Evolutionary conservation across 2,888 invertebrate genomes (phyloP).

Genomic region (Yponomeuta plumbellus): DNA sequence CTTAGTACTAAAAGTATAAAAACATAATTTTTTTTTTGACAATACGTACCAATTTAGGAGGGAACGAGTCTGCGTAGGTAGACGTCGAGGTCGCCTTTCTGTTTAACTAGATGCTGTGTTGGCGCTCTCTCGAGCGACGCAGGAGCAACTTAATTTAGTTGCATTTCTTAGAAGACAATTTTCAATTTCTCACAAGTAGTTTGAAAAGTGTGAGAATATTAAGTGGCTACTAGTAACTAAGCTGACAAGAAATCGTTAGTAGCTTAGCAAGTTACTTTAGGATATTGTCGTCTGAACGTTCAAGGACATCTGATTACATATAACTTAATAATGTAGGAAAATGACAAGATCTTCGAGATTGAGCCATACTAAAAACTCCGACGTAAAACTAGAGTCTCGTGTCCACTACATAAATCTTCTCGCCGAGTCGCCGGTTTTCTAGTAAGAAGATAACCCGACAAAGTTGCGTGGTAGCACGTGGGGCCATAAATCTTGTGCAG

Average conservation of each 20-base stretch:
- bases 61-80: too few species aligned
- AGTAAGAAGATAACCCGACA: constrained; percentile 18
- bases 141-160: constrained; percentile 36
- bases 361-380: constrained; percentile 15
- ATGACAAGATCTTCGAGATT: constrained; percentile 5
- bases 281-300: constrained; percentile 1
- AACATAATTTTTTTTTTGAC: too few species aligned
- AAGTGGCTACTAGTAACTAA: neutral
- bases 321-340: neutral
- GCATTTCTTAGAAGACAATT: constrained; percentile 63
- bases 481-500: constrained; percentile 27
- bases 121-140: constrained; percentile 29
- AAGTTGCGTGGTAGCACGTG: constrained; percentile 24
- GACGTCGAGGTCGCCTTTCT: neutral
- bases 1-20: too few species aligned
- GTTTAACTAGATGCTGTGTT: neutral
- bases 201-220: constrained; percentile 4
- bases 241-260: too few species aligned
- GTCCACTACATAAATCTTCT: constrained; percentile 19
- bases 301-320: neutral
- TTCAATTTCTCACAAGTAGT: constrained; percentile 53
- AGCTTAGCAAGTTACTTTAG: too few species aligned
- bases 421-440: constrained; percentile 9
- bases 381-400: constrained; percentile 12
- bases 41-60: too few species aligned